Evolutionary conservation across 1,140 invertebrate species (phyloP).

Genomic region (Neotoxoptera formosana): DNA sequence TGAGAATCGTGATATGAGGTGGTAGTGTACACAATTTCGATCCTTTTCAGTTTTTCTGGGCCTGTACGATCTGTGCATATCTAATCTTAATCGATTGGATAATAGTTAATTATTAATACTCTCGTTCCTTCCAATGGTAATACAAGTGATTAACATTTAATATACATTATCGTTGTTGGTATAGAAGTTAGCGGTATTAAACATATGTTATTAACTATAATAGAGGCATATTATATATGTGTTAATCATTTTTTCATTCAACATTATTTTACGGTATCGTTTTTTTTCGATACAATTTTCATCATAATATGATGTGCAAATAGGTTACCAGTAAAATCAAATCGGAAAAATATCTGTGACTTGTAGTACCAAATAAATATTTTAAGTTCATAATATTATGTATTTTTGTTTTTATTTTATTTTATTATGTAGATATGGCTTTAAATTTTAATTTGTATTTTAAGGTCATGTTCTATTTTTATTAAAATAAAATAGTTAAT

Average conservation of each 20-base stretch:
- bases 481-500: no score
- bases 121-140: not conserved
- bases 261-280: not conserved
- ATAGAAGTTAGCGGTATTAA: no score
- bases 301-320: not conserved
- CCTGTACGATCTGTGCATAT: not conserved
- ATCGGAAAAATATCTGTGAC: not conserved
- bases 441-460: not conserved
- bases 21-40: not conserved
- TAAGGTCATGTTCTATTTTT: not conserved
- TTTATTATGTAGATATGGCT: not conserved
- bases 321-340: not conserved
- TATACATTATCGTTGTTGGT: not conserved
- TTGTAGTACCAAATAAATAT: not conserved
- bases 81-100: not conserved
- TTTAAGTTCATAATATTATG: not conserved
- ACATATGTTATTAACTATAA: no score
- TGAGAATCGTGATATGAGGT: not conserved
- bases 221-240: no score
- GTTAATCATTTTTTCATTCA: not conserved
- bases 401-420: not conserved
- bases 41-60: not conserved
- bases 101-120: not conserved
- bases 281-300: not conserved
- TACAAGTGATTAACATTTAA: not conserved